Evolutionary conservation across 2,888 invertebrate species (phyloP).

Genomic region (Dolichopus griseipennis): DNA sequence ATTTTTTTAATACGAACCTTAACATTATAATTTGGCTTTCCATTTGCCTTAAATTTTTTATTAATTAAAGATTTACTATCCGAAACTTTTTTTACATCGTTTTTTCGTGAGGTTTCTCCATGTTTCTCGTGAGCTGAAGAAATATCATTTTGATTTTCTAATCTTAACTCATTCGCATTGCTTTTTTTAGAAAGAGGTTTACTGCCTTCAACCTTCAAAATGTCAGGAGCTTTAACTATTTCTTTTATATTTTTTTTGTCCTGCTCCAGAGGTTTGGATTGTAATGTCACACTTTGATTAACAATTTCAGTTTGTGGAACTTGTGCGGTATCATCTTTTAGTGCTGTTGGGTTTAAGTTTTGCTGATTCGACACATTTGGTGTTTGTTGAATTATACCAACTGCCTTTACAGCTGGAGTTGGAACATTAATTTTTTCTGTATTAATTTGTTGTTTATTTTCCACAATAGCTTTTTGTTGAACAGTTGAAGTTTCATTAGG

Average conservation of each 20-base stretch:
- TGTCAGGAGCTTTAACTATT: too few relatives aligned
- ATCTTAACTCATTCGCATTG: not conserved
- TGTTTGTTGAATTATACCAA: not conserved
- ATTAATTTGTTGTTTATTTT: slow-evolving; percentile 11
- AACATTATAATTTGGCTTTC: slow-evolving; percentile 32
- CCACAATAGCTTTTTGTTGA: not conserved
- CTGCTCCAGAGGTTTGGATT: too few relatives aligned
- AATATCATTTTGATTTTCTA: not conserved
- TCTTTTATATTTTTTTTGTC: too few relatives aligned
- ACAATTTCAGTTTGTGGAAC: too few relatives aligned
- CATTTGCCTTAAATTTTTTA: not conserved
- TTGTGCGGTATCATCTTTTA: not conserved
- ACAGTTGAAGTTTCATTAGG: slow-evolving; percentile 13
- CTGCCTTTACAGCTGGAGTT: slow-evolving; percentile 19
- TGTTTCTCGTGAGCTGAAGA: not conserved
- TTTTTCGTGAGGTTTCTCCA: not conserved
- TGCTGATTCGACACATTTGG: not conserved
- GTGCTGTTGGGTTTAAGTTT: not conserved
- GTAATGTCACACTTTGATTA: too few relatives aligned
- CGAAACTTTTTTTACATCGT: not conserved
- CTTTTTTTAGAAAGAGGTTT: not conserved
- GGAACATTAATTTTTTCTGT: slow-evolving; percentile 11
- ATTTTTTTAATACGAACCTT: slow-evolving; percentile 42
- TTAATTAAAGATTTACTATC: not conserved
- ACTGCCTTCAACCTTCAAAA: too few relatives aligned